phyloP scores from a whole-genome alignment of 2,888 invertebrate genomes.

The Ennomos fuscantarius region DNA sequence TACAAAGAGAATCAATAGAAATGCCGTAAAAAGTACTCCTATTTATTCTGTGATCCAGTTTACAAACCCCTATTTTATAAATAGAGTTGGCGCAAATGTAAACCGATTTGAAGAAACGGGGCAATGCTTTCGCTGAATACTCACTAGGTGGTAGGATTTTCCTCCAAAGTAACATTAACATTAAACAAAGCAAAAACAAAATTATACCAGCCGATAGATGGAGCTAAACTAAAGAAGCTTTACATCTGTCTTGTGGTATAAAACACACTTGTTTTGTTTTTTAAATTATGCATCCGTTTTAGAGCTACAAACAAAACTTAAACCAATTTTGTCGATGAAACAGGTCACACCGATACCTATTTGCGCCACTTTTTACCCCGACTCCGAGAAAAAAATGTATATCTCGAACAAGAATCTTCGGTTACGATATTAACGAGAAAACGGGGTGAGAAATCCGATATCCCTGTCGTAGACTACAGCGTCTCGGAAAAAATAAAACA shows the following conservation, averaged over 20 bases:
- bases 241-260: too few relatives aligned
- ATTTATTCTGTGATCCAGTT: neutral
- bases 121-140: neutral
- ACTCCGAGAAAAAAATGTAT: conserved; percentile 3
- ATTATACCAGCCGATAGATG: too few relatives aligned
- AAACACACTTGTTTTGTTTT: too few relatives aligned
- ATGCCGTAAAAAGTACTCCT: neutral
- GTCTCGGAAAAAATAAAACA: conserved; percentile 5
- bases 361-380: neutral
- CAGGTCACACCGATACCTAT: neutral
- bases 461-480: conserved; percentile 29
- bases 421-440: conserved; percentile 35
- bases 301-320: too few relatives aligned
- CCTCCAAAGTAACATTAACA: too few relatives aligned
- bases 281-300: too few relatives aligned
- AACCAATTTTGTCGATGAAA: too few relatives aligned
- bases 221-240: too few relatives aligned
- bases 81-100: neutral
- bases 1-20: conserved; percentile 2
- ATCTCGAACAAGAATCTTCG: conserved; percentile 11
- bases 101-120: neutral
- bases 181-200: too few relatives aligned
- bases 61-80: neutral
- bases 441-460: conserved; percentile 33
- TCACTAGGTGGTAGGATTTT: too few relatives aligned